Evolutionary conservation across 2,797 vertebrate genomes (phyloP), one percentile per base, ranked within the genome.

Genomic region (Petrocephalus sullivani): DNA sequence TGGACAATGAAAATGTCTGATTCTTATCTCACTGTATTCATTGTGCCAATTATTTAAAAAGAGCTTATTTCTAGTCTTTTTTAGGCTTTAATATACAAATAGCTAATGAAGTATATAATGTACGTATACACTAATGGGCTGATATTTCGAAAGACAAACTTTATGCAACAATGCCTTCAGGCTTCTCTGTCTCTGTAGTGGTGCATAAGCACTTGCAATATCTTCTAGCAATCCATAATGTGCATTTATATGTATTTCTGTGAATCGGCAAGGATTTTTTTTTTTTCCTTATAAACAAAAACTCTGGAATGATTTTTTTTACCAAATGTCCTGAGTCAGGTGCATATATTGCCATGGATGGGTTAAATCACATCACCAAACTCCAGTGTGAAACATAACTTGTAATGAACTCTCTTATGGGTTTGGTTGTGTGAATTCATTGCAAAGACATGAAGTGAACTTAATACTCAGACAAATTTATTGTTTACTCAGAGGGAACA

Each of bases 1-100:
- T 64, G 57, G 87, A 19, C 78, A 61, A 49, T 57, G 84, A 37
- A 57, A 56, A 85, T 57, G 83, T 49, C 61, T 67, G 83, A 57
- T 75, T 87, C 86, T 57, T 86, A 86, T 88, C 87, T 86, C 87
- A 87, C 88, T 88, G 89, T 10, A 87, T 82, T 86, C 19, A 37
- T 88, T 56, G 87, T 58, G 84, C 87, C 58, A 86, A 88, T 33
- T 23, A 89, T 90, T 67, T 28, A 56, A 19, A 89, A 89, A 75
- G 87, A 54, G 84, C 85, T 88, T 85, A 53, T 90, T 91, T 89
- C 37, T 54, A 85, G 54, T 14, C 5, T 64, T 86, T 86, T 86
- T 86, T 49, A 88, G 88, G 91, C 91, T 92, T 91, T 91, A 91
- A 89, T 85, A 89, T 83, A 87, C 33, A 28, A 58, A 83, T 1